Evolutionary conservation across 2,113 vertebrate species (phyloP), one percentile per base, ranked within the genome.

Genomic region (Jacana jacana): DNA sequence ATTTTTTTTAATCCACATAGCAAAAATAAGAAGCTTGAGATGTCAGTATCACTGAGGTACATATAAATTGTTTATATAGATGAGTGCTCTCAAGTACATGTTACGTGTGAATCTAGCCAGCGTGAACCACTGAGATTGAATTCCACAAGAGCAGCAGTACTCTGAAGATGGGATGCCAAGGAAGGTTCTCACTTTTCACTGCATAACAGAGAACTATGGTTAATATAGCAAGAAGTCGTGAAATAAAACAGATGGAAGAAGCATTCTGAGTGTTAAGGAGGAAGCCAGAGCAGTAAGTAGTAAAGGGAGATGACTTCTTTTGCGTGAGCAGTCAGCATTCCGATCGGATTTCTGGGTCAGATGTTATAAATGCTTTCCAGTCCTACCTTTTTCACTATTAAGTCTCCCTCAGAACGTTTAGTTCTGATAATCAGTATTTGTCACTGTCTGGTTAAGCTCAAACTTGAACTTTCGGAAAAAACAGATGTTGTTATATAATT

Each of bases 221-320:
- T 95, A 95, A 89, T 95, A 82, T 82, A 89, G 79, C 68, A 91
- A 81, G 58, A 80, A 94, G 16, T 77, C 3, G 7, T 87, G 75
- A 95, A 91, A 82, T 69, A 70, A 95, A 97, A 83, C 93, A 96
- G 91, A 95, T 89, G 85, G 94, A 94, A 89, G 89, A 91, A 86
- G 39, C 15, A 39, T 68, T 89, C 33, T 61, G 16, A 72, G 71
- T 51, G 54, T 49, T 76, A 94, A 71, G 14, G 27, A 93, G 31
- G 44, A 95, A 91, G 44, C 16, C 37, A 83, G 44, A 91, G 37
- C n/a, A 46, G 48, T 66, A 86, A 86, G 57, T 52, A 76, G 28
- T 46, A 63, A 85, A 95, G 44, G 37, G 31, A 93, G 40, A 35
- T 51, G 19, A 93, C 40, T 39, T 73, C 46, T 42, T 42, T 42